Percentiles rank a stretch among this genome's conserved stretches.
Evolutionary conservation across 2,113 vertebrate species (phyloP).

Genomic region (Procavia capensis): DNA sequence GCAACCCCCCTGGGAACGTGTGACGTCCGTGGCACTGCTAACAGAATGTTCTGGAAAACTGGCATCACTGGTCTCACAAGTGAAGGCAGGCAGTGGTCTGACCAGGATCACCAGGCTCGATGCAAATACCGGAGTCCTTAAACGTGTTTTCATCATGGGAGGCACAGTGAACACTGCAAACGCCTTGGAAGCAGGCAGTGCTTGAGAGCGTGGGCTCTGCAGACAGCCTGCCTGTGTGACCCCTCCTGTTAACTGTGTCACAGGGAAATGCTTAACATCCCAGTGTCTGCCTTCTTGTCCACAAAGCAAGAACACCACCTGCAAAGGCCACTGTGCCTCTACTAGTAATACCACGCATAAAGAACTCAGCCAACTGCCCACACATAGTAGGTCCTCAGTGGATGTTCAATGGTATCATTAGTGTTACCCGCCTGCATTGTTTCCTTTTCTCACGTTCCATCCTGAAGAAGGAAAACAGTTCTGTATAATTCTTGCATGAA

Average conservation of each 20-base stretch:
- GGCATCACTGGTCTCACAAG: background rate
- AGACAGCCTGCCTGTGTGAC: background rate
- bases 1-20: background rate
- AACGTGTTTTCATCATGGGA: background rate
- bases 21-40: background rate
- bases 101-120: background rate
- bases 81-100: background rate
- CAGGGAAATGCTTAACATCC: background rate
- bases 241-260: background rate
- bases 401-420: background rate
- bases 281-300: background rate
- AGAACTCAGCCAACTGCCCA: background rate
- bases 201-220: too few relatives aligned
- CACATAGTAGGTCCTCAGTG: background rate
- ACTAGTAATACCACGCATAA: background rate
- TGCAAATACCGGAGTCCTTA: background rate
- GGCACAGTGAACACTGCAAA: background rate
- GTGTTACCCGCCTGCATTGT: background rate
- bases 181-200: background rate
- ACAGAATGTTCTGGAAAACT: slow-evolving; percentile 46
- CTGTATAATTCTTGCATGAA: slow-evolving; percentile 34
- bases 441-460: background rate
- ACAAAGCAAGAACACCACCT: background rate
- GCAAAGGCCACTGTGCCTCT: background rate
- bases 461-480: background rate